A percentile compares a stretch with the other conserved stretches of the same genome.
Evolutionary conservation across 2,888 invertebrate genomes (phyloP).

Genomic region (Apamea monoglypha): DNA sequence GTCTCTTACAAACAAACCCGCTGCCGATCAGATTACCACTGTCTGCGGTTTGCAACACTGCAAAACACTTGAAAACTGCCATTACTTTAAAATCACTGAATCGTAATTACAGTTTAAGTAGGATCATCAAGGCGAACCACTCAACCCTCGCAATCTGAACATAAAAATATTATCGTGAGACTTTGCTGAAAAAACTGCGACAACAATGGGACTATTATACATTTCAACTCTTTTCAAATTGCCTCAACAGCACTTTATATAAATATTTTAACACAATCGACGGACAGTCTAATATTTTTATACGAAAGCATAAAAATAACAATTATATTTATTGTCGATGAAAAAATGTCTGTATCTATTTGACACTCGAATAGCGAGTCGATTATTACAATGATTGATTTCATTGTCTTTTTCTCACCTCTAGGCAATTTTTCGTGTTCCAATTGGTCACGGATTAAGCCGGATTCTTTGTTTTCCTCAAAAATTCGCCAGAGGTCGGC

Average conservation of each 20-base stretch:
- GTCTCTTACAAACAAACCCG: constrained; percentile 74
- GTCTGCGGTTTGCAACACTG: constrained; percentile 70
- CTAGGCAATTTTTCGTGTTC: constrained; percentile 32
- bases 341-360: constrained; percentile 43
- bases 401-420: constrained; percentile 43
- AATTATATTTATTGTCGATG: constrained; percentile 34
- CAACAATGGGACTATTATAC: constrained; percentile 57
- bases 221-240: constrained; percentile 58
- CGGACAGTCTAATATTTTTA: constrained; percentile 34
- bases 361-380: constrained; percentile 13
- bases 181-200: constrained; percentile 44
- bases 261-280: constrained; percentile 49
- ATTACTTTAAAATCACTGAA: constrained; percentile 32
- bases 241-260: constrained; percentile 39
- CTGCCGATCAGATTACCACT: constrained; percentile 70
- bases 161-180: constrained; percentile 64
- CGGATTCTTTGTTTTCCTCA: constrained; percentile 51
- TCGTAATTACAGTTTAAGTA: constrained; percentile 59
- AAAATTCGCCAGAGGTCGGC: constrained; percentile 37
- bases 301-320: constrained; percentile 26
- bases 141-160: constrained; percentile 42
- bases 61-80: constrained; percentile 53
- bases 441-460: constrained; percentile 48
- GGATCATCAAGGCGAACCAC: constrained; percentile 60
- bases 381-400: constrained; percentile 37